Percentiles rank a stretch among this genome's conserved stretches.
Conservation (phyloP, 2,797 vertebrate species). For the Lepidocolaptes lacrymiger region DNA sequence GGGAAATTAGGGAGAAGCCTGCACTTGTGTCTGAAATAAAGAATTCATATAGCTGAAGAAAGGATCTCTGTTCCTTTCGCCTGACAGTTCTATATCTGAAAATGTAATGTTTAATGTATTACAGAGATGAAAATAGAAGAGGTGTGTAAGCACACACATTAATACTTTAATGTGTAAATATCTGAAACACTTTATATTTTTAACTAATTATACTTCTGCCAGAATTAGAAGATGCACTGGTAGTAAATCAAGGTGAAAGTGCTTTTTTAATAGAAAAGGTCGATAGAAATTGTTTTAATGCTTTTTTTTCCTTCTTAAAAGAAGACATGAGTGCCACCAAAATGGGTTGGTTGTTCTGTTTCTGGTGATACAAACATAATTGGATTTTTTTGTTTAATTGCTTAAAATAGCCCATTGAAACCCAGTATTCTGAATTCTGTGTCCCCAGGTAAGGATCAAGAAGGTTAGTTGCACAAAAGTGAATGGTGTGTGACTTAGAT, state of each 20-base stretch:
- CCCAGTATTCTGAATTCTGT: background rate
- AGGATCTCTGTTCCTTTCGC: background rate
- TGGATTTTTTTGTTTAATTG: background rate
- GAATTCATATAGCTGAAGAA: background rate
- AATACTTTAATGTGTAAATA: background rate
- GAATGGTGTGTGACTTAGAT: rapidly evolving
- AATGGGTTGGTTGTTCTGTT: background rate
- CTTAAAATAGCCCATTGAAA: background rate
- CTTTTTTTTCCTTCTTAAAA: background rate
- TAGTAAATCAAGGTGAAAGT: background rate
- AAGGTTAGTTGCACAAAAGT: background rate
- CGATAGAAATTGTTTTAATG: background rate
- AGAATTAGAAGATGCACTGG: background rate
- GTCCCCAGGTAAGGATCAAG: background rate
- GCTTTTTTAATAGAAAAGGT: conserved; percentile 2
- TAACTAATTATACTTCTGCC: background rate
- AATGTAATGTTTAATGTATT: background rate
- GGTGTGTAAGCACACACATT: background rate
- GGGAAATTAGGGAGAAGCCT: background rate
- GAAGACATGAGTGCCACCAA: background rate
- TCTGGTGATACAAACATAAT: background rate
- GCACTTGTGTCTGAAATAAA: background rate
- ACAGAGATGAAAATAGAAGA: background rate
- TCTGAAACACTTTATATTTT: background rate
- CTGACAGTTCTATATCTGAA: background rate